Conservation (phyloP, 2,797 vertebrate species). For the Micrastur ruficollis region DNA sequence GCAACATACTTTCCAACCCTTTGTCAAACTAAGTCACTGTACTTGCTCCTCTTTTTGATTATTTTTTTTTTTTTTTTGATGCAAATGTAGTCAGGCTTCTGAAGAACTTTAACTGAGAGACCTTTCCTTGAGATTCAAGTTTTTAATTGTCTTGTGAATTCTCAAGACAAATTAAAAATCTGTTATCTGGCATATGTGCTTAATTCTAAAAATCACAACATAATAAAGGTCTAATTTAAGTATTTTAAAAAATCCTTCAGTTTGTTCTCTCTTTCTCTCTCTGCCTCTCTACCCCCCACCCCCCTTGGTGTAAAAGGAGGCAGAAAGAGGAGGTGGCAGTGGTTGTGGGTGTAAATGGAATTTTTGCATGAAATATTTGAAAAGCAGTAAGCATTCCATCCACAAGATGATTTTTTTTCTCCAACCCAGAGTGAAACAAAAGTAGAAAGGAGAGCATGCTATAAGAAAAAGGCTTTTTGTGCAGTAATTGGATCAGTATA, state of each 20-base stretch:
- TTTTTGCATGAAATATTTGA: conserved; percentile 69
- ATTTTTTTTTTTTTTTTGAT: neutral
- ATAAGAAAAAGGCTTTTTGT: conserved; percentile 73
- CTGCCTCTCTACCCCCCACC: too few species aligned
- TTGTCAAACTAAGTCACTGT: neutral
- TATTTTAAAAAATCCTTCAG: neutral
- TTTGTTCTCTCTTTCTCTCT: neutral
- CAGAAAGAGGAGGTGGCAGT: neutral
- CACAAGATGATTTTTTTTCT: neutral
- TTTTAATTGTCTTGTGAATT: neutral
- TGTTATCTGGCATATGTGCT: neutral
- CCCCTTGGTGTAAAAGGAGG: neutral
- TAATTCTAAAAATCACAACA: neutral
- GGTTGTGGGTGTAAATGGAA: conserved; percentile 53
- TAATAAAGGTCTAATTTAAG: neutral
- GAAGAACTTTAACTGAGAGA: neutral
- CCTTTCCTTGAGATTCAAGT: neutral
- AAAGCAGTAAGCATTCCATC: conserved; percentile 67
- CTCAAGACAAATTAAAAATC: neutral
- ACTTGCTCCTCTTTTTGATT: neutral
- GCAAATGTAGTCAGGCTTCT: accelerated
- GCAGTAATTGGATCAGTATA: conserved; percentile 42
- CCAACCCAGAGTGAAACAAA: conserved; percentile 16
- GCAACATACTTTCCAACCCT: neutral
- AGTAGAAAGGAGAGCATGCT: conserved; percentile 17